Evolutionary conservation across 1,140 invertebrate genomes (phyloP).

Genomic region (Zaprionus taronus): DNA sequence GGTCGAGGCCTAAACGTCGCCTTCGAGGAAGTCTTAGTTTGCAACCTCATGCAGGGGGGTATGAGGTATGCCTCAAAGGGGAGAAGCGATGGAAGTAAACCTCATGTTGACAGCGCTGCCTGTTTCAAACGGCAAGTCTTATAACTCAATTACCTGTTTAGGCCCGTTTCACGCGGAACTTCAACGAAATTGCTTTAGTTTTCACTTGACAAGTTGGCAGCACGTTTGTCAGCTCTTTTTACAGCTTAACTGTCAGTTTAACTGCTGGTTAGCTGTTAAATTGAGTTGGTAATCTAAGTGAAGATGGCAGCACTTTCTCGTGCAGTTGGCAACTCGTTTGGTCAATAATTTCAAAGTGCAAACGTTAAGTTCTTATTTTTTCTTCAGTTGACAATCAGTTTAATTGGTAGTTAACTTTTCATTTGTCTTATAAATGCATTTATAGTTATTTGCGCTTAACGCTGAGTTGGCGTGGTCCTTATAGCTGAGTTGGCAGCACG

Average conservation of each 20-base stretch:
- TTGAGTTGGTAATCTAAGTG: not conserved
- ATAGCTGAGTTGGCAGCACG: not conserved
- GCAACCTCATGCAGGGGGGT: not conserved
- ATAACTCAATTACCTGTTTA: constrained; percentile 22
- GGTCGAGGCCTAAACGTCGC: not conserved
- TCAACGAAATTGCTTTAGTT: constrained; percentile 10
- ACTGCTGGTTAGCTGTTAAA: constrained; percentile 2
- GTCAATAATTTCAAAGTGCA: not conserved
- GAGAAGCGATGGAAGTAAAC: not conserved
- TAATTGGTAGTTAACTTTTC: not conserved
- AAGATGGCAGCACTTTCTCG: not conserved
- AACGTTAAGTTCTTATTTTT: not conserved
- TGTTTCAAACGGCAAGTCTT: not conserved
- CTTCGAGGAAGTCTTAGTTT: not conserved
- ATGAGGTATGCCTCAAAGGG: not conserved
- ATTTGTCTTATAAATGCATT: not conserved
- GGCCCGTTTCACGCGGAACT: not conserved
- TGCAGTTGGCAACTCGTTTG: not conserved
- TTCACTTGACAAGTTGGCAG: constrained; percentile 1
- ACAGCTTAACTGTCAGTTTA: not conserved
- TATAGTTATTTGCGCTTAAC: not conserved
- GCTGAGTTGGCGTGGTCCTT: not conserved
- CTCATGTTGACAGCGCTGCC: not conserved
- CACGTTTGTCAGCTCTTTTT: not conserved
- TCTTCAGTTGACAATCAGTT: not conserved